A percentile compares a stretch with the other conserved stretches of the same genome.
Evolutionary conservation across 2,797 vertebrate genomes (phyloP).

Genomic region (Chaenodraco wilsoni): DNA sequence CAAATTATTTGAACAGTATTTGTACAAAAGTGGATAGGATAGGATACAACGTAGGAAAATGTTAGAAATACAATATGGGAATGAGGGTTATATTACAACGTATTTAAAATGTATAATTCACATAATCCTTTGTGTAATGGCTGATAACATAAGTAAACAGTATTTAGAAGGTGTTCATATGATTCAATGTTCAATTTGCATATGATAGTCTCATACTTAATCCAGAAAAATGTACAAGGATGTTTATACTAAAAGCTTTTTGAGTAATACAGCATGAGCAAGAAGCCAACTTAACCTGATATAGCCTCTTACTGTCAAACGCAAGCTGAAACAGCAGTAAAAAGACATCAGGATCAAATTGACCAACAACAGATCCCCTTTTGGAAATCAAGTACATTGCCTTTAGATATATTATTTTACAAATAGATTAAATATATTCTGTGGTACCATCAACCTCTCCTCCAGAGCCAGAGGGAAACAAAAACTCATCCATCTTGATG

Average conservation of each 20-base stretch:
- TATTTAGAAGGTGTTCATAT: background rate
- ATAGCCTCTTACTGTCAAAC: background rate
- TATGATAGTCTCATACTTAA: background rate
- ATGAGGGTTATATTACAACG: background rate
- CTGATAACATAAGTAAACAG: background rate
- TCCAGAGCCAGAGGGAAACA: slow-evolving; percentile 45
- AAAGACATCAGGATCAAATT: background rate
- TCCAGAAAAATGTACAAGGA: background rate
- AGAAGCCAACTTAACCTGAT: background rate
- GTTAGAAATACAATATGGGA: too few relatives aligned
- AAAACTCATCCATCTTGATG: slow-evolving; percentile 67
- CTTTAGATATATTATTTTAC: background rate
- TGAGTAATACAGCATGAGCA: background rate
- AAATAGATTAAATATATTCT: slow-evolving; percentile 1
- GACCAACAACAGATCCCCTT: background rate
- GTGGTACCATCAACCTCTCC: slow-evolving; percentile 1
- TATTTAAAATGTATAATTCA: background rate
- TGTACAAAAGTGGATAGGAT: too few relatives aligned
- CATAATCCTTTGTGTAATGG: background rate
- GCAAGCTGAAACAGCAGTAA: slow-evolving; percentile 12
- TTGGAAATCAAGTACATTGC: background rate
- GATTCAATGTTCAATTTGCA: background rate
- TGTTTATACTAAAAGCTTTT: background rate
- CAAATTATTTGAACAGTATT: background rate
- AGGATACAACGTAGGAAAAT: too few relatives aligned